Conservation (phyloP, 2,797 vertebrate species). For the Eremophila alpestris region DNA sequence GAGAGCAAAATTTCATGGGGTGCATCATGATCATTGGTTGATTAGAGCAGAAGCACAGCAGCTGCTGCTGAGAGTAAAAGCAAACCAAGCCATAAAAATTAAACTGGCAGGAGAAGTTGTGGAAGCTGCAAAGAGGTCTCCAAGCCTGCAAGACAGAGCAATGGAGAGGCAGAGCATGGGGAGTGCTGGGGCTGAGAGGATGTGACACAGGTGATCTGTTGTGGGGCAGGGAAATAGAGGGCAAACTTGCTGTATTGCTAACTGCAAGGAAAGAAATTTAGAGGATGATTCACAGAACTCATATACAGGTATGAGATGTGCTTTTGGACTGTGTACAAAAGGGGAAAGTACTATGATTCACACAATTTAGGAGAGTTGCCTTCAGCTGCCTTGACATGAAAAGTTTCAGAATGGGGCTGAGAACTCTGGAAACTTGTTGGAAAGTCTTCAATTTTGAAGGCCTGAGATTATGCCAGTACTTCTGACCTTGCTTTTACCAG, state of each 20-base stretch:
- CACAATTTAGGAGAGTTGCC: neutral
- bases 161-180: neutral
- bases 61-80: neutral
- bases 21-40: neutral
- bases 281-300: neutral
- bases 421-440: neutral
- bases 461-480: neutral
- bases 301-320: neutral
- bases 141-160: neutral
- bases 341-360: neutral
- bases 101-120: neutral
- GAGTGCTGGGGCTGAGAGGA: neutral
- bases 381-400: neutral
- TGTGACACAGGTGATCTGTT: neutral
- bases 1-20: neutral
- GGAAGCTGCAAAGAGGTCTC: neutral
- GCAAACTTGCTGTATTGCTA: neutral
- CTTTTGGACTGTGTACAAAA: neutral
- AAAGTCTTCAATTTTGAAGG: neutral
- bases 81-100: neutral
- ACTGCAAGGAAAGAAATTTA: neutral
- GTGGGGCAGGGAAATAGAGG: neutral
- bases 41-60: neutral
- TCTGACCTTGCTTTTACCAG: neutral
- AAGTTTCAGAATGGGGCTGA: neutral